Base-by-base conservation (phyloP, 1,140 invertebrate species). In the Lordiphosa collinella region DNA sequence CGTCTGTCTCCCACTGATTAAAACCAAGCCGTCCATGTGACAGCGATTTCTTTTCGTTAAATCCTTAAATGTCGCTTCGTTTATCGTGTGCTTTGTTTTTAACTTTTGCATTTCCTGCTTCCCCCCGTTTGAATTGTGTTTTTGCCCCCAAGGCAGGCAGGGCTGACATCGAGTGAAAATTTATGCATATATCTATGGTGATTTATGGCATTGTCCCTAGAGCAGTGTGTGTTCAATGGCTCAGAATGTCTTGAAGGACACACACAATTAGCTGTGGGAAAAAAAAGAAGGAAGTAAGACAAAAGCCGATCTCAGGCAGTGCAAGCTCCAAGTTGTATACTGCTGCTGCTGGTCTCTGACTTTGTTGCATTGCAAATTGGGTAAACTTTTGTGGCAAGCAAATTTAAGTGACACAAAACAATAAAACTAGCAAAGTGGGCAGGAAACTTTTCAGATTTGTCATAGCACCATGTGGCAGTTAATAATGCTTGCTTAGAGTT, bases 121-220 rank as follows among this genome's bases (percentile, higher is more conserved):
- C 36, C 50, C 52, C 40, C 16, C 44, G 43, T 44, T 35, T 35
- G 57, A 13, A 54, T 62, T 71, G 58, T 51, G 61, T 67, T 67
- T 55, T 51, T 51, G 57, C 50, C 8, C 13, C n/a, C 31, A 53
- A 65, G 40, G 38, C 54, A 34, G 18, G 18, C 18, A 29, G 46
- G 8, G 16, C 13, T 6, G 12, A 43, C 35, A 41, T 54, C 54
- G 13, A 52, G 75, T 67, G 46, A 84, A 84, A 82, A 82, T 82
- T 82, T 82, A 82, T 82, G 76, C 76, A 82, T 82, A 64, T 72
- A 82, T 82, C 78, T 72, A 84, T 78, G 69, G 67, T 84, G 72
- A 82, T 82, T 84, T 82, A 82, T 72, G 67, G 57, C 56, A 64
- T 67, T 43, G 35, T 66, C 58, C 58, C 13, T 40, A 16, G 18